A percentile compares a stretch with the other conserved stretches of the same genome.
Conservation (phyloP, 2,113 vertebrate genomes). For the Bufo bufo region DNA sequence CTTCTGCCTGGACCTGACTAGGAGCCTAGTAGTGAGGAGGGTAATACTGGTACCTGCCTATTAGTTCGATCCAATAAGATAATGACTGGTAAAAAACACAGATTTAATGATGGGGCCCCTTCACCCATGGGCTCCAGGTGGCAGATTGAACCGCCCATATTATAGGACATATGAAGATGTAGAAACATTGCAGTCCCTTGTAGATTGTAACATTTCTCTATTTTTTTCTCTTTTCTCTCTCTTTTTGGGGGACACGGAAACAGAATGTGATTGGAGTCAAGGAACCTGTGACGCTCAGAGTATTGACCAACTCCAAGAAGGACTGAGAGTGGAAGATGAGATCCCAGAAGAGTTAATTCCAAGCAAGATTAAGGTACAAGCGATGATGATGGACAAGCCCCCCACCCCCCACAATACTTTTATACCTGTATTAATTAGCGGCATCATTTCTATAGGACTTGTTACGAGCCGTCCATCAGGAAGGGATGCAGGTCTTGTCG, state of each 20-base stretch:
- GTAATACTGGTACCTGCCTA: too few species aligned
- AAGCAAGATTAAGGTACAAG: conserved; percentile 87
- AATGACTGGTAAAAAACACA: too few species aligned
- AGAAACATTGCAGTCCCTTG: background rate
- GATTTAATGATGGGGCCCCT: too few species aligned
- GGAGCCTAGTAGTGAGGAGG: too few species aligned
- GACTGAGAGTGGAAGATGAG: conserved; percentile 77
- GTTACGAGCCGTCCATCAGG: conserved; percentile 90
- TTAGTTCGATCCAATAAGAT: too few species aligned
- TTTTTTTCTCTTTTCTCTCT: background rate
- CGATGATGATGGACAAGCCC: background rate
- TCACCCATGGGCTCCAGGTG: too few species aligned
- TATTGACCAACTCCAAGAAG: conserved; percentile 79
- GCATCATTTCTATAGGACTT: conserved; percentile 73
- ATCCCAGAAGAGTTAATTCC: conserved; percentile 79
- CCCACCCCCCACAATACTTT: background rate
- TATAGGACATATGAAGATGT: background rate
- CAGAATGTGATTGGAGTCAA: conserved; percentile 90
- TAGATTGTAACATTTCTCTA: background rate
- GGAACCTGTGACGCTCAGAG: conserved; percentile 79
- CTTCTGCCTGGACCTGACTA: too few species aligned
- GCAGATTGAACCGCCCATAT: too few species aligned
- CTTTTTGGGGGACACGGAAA: conserved; percentile 73
- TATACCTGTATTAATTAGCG: background rate
- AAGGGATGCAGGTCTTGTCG: conserved; percentile 91